Conservation (phyloP, 2,113 vertebrate species). For the Ptyas mucosa region DNA sequence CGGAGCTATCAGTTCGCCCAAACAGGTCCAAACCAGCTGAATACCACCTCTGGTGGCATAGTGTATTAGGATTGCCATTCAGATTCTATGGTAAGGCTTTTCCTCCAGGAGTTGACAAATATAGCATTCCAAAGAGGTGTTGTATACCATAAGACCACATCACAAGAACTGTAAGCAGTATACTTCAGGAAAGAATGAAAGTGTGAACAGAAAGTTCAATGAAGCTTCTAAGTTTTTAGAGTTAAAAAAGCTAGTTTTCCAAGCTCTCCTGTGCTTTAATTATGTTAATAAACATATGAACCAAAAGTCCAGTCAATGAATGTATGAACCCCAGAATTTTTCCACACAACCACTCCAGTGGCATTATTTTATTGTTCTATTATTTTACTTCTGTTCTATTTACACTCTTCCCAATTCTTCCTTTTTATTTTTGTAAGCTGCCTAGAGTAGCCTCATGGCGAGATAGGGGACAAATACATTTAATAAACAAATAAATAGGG, state of each 20-base stretch:
- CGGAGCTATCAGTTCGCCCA: too few species aligned
- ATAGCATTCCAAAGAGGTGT: fast-evolving
- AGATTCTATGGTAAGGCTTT: neutral
- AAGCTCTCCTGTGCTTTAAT: neutral
- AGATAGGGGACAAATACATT: neutral
- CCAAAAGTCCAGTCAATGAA: neutral
- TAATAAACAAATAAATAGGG: neutral
- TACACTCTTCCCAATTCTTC: neutral
- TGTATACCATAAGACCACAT: neutral
- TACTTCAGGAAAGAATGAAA: neutral
- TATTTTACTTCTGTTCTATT: neutral
- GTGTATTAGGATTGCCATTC: neutral
- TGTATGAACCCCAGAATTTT: neutral
- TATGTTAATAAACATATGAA: neutral
- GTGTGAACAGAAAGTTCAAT: neutral
- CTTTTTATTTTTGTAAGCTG: neutral
- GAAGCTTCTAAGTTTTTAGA: neutral
- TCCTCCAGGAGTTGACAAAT: neutral
- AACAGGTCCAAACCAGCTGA: too few species aligned
- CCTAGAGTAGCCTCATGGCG: neutral
- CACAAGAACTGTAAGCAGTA: neutral
- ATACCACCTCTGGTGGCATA: too few species aligned
- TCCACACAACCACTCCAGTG: neutral
- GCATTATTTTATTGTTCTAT: neutral
- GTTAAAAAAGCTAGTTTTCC: neutral